Evolutionary conservation across 2,888 invertebrate genomes (phyloP), one percentile per base, ranked within the genome.

Genomic region (Scrobipalpa costella): DNA sequence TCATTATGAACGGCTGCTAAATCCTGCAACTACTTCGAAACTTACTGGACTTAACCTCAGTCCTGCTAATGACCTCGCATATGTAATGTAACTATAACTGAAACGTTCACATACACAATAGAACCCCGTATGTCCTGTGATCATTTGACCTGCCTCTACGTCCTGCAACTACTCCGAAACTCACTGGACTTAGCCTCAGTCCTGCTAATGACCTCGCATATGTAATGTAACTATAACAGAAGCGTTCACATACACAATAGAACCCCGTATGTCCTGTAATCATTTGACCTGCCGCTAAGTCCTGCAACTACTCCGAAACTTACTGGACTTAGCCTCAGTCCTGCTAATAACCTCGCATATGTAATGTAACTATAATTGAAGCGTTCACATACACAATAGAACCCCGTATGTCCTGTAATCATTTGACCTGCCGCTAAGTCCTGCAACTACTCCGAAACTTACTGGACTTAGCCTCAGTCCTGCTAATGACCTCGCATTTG

Each of bases 211-310:
- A 19, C 36, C 9, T 15, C 9, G 36, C 47, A 49, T 64, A 61
- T 7, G n/a, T 7, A n/a, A n/a, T 47, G 15, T n/a, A 2, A 11
- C 7, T 11, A 38, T 11, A 38, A 38, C 11, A 38, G 38, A 38
- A 1, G 3, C 38, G 9, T 15, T 44, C 15, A 15, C 6, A 1
- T 27, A 9, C 21, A 13, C 21, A 52, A 21, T 21, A 21, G 11
- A 1, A 13, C 8, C 13, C 63, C 34, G 64, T 62, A 44, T 62
- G 59, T 59, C 9, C 52, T 47, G 2, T 34, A 11, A 55, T 63
- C 65, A 49, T 63, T 64, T 63, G 62, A 63, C 60, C 67, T 66
- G 67, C 68, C 63, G 72, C 61, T 65, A 65, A 65, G 65, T 57
- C 65, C 57, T n/a, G 60, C 38, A 44, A 65, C 63, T 65, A 47